Conservation (phyloP, 1,140 invertebrate species). For the Druon quercuslanigerum region DNA sequence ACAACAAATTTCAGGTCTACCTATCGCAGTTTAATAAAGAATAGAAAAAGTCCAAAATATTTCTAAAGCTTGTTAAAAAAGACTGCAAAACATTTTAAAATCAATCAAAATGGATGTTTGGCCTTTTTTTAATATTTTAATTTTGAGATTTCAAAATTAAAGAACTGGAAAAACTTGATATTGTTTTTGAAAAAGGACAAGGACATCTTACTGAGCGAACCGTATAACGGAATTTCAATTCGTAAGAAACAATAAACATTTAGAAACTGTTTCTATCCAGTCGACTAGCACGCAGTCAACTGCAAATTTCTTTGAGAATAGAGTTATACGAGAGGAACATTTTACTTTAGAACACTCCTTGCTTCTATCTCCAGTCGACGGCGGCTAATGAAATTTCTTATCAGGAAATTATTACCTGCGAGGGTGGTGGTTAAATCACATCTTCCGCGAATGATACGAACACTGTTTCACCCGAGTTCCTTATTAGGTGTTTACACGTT, state of each 20-base stretch:
- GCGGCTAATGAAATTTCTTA: constrained; percentile 43
- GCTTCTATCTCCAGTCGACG: constrained; percentile 24
- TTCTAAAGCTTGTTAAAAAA: too few relatives aligned
- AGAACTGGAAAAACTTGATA: too few relatives aligned
- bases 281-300: neutral
- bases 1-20: too few relatives aligned
- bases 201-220: neutral
- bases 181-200: neutral
- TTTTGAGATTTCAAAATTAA: too few relatives aligned
- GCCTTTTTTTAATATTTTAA: too few relatives aligned
- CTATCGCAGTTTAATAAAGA: too few relatives aligned
- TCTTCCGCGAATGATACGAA: constrained; percentile 27
- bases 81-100: too few relatives aligned
- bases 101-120: too few relatives aligned
- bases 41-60: too few relatives aligned
- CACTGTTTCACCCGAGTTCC: neutral
- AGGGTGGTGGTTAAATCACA: constrained; percentile 35
- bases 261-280: neutral
- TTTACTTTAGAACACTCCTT: neutral
- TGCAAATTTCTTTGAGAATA: neutral
- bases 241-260: too few relatives aligned
- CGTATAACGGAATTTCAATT: neutral
- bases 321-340: neutral
- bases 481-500: neutral
- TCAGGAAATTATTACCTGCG: constrained; percentile 38